Evolutionary conservation across 2,113 vertebrate species (phyloP).

Genomic region (Eira barbara): DNA sequence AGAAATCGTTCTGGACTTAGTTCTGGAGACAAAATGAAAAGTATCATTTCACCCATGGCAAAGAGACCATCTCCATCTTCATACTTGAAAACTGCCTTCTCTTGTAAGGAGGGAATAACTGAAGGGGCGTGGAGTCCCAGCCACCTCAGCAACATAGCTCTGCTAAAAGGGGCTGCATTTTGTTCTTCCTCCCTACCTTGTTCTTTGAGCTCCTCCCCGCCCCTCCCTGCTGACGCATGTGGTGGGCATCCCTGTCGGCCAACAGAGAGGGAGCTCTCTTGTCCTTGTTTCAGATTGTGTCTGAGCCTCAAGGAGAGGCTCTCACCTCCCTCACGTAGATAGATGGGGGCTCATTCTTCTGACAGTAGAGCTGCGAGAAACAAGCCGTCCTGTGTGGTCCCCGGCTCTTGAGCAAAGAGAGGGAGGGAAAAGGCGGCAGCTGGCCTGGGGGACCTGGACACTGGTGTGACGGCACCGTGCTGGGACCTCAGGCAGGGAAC

Average conservation of each 20-base stretch:
- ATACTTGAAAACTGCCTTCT: background rate
- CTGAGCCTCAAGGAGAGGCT: background rate
- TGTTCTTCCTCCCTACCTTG: background rate
- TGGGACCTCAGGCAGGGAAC: background rate
- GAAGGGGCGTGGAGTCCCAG: background rate
- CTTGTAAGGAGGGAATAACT: background rate
- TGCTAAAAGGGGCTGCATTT: background rate
- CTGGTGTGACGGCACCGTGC: fast-evolving
- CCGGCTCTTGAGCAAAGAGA: background rate
- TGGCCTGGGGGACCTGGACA: background rate
- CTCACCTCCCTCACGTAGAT: background rate
- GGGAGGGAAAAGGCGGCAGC: background rate
- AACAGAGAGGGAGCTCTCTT: background rate
- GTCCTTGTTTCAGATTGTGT: background rate
- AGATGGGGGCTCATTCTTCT: background rate
- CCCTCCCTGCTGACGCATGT: background rate
- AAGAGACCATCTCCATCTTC: background rate
- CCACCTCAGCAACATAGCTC: no score
- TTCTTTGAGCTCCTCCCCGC: background rate
- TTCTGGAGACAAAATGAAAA: background rate
- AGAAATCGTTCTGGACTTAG: background rate
- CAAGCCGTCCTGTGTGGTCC: background rate
- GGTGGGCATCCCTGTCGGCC: background rate
- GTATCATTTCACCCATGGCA: background rate
- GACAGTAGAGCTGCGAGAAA: background rate